phyloP scores from a whole-genome alignment of 1,140 invertebrate species.

The Philotrypesis tridentata region DNA sequence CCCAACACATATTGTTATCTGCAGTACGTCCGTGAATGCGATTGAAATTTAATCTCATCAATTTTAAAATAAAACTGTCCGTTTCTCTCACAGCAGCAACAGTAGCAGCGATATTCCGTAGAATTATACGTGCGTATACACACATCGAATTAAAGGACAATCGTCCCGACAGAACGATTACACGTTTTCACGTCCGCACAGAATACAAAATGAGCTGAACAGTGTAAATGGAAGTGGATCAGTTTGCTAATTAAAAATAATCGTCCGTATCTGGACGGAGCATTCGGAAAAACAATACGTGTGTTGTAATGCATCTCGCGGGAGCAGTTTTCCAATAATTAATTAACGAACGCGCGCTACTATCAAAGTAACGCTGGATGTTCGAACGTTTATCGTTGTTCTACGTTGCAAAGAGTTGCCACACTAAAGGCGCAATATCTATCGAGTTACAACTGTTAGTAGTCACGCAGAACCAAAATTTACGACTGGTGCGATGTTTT shows the following conservation, averaged over 20 bases:
- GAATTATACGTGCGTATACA: not conserved
- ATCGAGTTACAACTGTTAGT: no score
- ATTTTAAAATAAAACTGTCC: not conserved
- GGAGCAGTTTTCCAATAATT: not conserved
- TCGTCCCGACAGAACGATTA: not conserved
- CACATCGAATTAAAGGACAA: not conserved
- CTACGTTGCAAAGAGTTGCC: no score
- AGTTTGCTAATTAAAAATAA: slow-evolving; percentile 6
- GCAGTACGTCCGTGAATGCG: no score
- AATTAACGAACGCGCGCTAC: not conserved
- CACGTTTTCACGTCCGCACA: not conserved
- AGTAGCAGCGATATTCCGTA: not conserved
- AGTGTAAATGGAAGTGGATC: not conserved
- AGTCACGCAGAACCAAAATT: no score
- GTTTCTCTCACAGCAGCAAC: not conserved
- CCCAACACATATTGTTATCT: no score
- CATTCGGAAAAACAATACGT: not conserved
- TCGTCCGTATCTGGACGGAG: not conserved
- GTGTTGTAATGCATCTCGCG: not conserved
- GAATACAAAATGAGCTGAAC: not conserved
- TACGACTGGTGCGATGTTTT: no score
- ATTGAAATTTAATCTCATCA: not conserved
- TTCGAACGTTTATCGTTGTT: not conserved
- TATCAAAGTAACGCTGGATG: not conserved
- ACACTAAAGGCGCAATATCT: no score